Conservation (phyloP, 2,888 invertebrate species). For the Drosophila pegasa region DNA sequence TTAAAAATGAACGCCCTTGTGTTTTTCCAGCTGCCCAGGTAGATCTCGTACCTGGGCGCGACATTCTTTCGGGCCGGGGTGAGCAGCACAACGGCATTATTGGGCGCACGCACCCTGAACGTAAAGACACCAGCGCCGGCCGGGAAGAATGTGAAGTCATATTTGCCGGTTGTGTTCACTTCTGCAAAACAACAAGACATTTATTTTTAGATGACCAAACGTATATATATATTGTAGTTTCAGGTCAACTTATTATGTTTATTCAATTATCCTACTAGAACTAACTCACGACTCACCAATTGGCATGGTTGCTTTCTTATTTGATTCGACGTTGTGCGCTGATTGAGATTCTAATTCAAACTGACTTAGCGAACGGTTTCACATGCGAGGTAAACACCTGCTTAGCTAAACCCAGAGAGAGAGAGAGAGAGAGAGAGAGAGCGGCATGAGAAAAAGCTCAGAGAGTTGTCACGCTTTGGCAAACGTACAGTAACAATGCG, state of each 20-base stretch:
- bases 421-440: no score
- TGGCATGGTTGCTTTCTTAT: conserved; percentile 66
- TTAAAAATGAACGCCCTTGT: conserved; percentile 92
- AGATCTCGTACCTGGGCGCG: conserved; percentile 93
- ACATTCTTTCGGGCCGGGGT: conserved; percentile 89
- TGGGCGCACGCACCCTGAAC: conserved; percentile 91
- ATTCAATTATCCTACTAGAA: conserved; percentile 32
- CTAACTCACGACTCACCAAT: conserved; percentile 67
- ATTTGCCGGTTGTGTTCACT: conserved; percentile 91
- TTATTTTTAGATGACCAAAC: no score
- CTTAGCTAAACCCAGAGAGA: conserved; percentile 11
- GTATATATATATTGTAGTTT: no score
- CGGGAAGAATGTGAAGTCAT: conserved; percentile 93
- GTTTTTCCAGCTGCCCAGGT: conserved; percentile 95
- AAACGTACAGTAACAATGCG: conserved; percentile 10
- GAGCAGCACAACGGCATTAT: conserved; percentile 94
- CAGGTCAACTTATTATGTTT: conserved; percentile 37
- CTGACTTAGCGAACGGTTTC: conserved; percentile 38
- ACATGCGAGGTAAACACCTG: conserved; percentile 40
- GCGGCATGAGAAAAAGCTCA: conserved; percentile 15
- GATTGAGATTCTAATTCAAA: conserved; percentile 68
- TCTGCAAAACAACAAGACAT: conserved; percentile 83
- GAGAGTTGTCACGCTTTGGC: conserved; percentile 7
- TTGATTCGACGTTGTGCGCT: conserved; percentile 52
- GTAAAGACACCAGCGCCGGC: conserved; percentile 89